Conservation (phyloP, 2,888 invertebrate species). For the Chrysolina americana region DNA sequence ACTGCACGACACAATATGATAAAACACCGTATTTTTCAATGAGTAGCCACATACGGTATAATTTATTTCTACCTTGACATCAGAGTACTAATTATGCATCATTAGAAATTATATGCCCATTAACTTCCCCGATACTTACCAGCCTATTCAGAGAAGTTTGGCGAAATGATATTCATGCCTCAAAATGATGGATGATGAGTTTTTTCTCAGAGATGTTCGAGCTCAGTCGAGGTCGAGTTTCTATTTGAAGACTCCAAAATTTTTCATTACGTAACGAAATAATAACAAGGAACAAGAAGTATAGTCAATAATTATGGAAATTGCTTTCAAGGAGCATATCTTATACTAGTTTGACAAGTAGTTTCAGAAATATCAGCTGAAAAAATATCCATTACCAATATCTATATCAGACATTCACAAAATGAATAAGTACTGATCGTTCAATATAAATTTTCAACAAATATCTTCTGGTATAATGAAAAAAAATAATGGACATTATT, state of each 20-base stretch:
- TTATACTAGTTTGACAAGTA: too few species aligned
- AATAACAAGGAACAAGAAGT: not conserved
- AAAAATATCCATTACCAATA: too few species aligned
- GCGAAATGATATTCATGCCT: not conserved
- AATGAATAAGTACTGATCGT: too few species aligned
- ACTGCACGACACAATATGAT: not conserved
- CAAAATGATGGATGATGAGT: slow-evolving; percentile 6
- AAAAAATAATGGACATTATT: too few species aligned
- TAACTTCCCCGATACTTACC: not conserved
- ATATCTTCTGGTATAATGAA: too few species aligned
- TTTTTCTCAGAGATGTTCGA: not conserved
- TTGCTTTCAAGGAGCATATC: too few species aligned
- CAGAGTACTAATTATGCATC: slow-evolving; percentile 18
- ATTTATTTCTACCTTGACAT: slow-evolving; percentile 19
- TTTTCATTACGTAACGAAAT: not conserved
- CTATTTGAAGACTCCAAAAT: not conserved
- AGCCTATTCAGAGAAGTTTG: not conserved
- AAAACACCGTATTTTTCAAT: slow-evolving; percentile 15
- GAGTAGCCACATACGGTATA: slow-evolving; percentile 4
- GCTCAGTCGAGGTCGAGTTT: not conserved
- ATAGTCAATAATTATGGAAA: not conserved
- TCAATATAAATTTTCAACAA: too few species aligned
- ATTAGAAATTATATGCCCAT: slow-evolving; percentile 20
- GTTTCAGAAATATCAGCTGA: too few species aligned
- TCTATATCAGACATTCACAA: too few species aligned